Conservation (phyloP, 1,140 invertebrate species). For the Antheraea mylitta region DNA sequence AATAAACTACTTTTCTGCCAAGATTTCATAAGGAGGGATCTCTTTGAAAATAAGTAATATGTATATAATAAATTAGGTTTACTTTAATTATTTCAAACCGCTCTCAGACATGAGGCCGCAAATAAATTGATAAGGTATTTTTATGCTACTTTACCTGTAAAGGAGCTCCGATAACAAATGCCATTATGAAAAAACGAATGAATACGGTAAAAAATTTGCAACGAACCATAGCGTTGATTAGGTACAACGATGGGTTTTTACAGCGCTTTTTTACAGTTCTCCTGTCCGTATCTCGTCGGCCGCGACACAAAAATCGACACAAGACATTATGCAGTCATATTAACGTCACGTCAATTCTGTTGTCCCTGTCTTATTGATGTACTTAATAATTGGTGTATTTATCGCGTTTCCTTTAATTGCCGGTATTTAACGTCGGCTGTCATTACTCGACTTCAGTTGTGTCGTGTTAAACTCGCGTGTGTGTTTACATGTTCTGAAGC, state of each 20-base stretch:
- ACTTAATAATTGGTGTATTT: slow-evolving; percentile 21
- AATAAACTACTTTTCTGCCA: too few relatives aligned
- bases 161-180: neutral
- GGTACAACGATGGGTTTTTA: neutral
- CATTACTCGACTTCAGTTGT: slow-evolving; percentile 1
- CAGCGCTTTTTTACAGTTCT: neutral
- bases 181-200: neutral
- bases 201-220: neutral
- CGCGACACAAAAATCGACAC: neutral
- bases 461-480: neutral
- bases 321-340: slow-evolving; percentile 12
- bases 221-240: neutral
- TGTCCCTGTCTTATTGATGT: slow-evolving; percentile 30
- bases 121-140: neutral
- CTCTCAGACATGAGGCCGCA: too few relatives aligned
- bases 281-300: neutral
- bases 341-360: slow-evolving; percentile 31
- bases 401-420: slow-evolving; percentile 7
- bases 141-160: neutral
- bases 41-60: too few relatives aligned
- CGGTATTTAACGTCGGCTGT: neutral
- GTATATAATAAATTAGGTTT: neutral
- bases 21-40: too few relatives aligned
- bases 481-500: neutral
- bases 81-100: too few relatives aligned